Evolutionary conservation across 2,797 vertebrate species (phyloP).

Genomic region (Phrynocephalus guinanensis): DNA sequence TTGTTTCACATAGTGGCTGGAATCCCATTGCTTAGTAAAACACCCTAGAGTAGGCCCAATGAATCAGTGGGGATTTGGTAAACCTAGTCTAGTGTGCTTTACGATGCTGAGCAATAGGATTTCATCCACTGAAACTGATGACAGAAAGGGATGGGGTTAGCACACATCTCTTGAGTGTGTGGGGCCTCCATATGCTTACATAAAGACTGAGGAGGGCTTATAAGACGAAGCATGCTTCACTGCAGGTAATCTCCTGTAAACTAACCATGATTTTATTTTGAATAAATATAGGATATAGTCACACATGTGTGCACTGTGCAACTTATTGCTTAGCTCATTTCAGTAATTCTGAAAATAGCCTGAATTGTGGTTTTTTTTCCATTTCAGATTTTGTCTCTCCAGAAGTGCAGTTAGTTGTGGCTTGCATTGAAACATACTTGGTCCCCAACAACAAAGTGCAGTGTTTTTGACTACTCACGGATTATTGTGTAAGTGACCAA

Average conservation of each 20-base stretch:
- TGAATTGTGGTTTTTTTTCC: not conserved
- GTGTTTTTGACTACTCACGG: constrained; percentile 79
- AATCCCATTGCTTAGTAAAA: no score
- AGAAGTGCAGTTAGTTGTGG: not conserved
- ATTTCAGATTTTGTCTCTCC: not conserved
- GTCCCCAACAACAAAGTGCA: not conserved
- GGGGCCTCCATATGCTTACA: no score
- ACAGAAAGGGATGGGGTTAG: no score
- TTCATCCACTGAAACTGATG: no score
- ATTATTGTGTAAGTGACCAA: constrained; percentile 83
- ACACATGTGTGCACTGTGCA: no score
- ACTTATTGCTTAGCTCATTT: not conserved
- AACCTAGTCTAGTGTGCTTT: no score
- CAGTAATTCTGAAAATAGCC: not conserved
- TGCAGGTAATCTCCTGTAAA: not conserved
- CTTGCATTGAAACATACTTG: not conserved
- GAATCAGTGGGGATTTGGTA: no score
- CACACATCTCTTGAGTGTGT: no score
- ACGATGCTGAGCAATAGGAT: no score
- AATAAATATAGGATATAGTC: not conserved
- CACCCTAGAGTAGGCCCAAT: no score
- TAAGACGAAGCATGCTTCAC: not conserved
- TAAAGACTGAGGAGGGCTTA: not conserved
- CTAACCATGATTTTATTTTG: not conserved
- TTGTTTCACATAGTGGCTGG: no score